Evolutionary conservation across 1,140 invertebrate species (phyloP), one percentile per base, ranked within the genome.

Genomic region (Brachionus sp.): DNA sequence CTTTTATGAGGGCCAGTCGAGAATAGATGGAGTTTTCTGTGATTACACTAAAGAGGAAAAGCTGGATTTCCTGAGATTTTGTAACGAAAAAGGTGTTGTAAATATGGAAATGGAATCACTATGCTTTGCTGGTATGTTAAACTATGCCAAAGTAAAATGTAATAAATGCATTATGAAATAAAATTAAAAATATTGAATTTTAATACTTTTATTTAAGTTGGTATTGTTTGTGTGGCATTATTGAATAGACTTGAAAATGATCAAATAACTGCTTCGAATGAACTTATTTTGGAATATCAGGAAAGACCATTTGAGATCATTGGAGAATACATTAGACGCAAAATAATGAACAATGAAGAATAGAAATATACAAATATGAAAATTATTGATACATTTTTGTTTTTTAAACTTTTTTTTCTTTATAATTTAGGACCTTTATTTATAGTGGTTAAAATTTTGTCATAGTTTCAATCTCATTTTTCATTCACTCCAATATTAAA

Each of bases 71-170:
- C 89, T 98, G 77, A 90, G 92, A 42, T 91, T 92, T 84, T 87
- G 98, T 73, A 91, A 93, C 50, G 91, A 93, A 19, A 88, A 92
- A 23, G 95, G 94, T 1, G 93, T 99, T 3, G 91, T 94, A 0
- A 99, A 99, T 88, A 98, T 99, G 85, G 97, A 99, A 90, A 98
- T 99, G 97, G 97, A 99, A 89, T 93, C 93, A 1, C 91, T 94
- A 0, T 92, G 93, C 29, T 98, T 99, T 87, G 94, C 95, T 0
- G 95, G 95, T 0, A 91, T 98, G 23, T 97, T 95, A 10, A 93
- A 96, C 87, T 93, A 95, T 87, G 95, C 96, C n/a, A 94, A 95
- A 10, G 94, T 98, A 82, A 29, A 84, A 66, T 80, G 77, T 80
- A 64, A 37, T 12, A 42, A 23, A 29, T 2, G 29, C 9, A 25